Conservation (phyloP, 2,888 invertebrate genomes). For the Halocaridina rubra region DNA sequence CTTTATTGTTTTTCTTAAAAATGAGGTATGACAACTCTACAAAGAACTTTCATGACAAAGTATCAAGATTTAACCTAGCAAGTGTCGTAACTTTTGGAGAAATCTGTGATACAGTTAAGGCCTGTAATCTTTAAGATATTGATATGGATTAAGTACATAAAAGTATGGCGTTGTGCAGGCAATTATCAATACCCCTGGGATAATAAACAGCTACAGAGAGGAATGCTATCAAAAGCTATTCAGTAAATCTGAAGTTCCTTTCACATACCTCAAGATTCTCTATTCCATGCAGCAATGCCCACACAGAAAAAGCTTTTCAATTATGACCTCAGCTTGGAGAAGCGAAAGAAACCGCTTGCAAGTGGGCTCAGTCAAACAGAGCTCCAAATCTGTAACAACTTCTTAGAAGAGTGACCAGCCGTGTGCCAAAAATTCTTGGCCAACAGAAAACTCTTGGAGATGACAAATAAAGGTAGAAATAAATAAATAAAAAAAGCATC, state of each 20-base stretch:
- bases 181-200: slow-evolving; percentile 11
- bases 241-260: slow-evolving; percentile 11
- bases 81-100: neutral
- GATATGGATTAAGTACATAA: neutral
- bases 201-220: neutral
- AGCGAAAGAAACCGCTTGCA: neutral
- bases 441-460: slow-evolving; percentile 5
- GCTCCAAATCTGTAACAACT: neutral
- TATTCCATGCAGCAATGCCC: neutral
- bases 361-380: neutral
- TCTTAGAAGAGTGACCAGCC: slow-evolving; percentile 2
- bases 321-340: slow-evolving; percentile 10
- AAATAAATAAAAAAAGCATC: no score
- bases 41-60: neutral
- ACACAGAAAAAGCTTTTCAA: neutral
- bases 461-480: neutral
- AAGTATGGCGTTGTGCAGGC: neutral
- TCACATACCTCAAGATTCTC: neutral
- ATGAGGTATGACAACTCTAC: neutral
- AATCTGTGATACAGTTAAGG: slow-evolving; percentile 1
- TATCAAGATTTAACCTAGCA: neutral
- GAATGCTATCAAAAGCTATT: slow-evolving; percentile 8
- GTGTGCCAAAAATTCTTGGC: neutral
- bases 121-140: neutral
- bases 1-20: neutral